A percentile compares a stretch with the other conserved stretches of the same genome.
These are phyloP conservation scores for Drosophila kohkoa DNA, from an alignment of 1,140 invertebrate species.

Conservation along the genomic window DNA sequence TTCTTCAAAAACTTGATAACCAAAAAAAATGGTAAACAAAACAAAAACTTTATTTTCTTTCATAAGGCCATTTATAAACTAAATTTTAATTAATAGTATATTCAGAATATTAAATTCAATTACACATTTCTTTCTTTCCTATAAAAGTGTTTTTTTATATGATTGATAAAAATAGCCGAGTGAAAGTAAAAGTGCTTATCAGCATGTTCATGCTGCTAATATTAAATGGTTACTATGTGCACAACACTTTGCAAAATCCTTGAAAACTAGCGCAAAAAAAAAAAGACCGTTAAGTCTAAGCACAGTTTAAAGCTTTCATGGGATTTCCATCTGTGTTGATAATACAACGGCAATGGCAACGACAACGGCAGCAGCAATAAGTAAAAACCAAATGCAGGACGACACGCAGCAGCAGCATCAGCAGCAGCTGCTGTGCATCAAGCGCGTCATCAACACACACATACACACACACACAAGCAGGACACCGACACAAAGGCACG, in stretches of 20 bases:
- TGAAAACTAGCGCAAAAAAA: conserved; percentile 31
- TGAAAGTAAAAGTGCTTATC: background rate
- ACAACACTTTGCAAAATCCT: conserved; percentile 24
- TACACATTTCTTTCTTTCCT: too few species aligned
- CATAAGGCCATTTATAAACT: too few species aligned
- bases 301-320: conserved; percentile 35
- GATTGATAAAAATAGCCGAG: too few species aligned
- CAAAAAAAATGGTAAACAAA: too few species aligned
- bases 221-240: conserved; percentile 8
- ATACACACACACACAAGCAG: conserved; percentile 24
- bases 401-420: background rate
- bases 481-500: conserved; percentile 29
- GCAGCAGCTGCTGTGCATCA: conserved; percentile 60
- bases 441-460: conserved; percentile 63
- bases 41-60: too few species aligned
- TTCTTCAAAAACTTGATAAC: too few species aligned
- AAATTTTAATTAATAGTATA: too few species aligned
- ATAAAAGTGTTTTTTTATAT: too few species aligned
- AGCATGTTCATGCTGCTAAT: background rate
- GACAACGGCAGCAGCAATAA: conserved; percentile 20
- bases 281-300: conserved; percentile 5
- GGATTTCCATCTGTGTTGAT: conserved; percentile 27
- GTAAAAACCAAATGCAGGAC: conserved; percentile 41
- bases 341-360: conserved; percentile 6
- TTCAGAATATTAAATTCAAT: too few species aligned